Evolutionary conservation across 2,888 invertebrate genomes (phyloP).

Genomic region (Desoria tigrina): DNA sequence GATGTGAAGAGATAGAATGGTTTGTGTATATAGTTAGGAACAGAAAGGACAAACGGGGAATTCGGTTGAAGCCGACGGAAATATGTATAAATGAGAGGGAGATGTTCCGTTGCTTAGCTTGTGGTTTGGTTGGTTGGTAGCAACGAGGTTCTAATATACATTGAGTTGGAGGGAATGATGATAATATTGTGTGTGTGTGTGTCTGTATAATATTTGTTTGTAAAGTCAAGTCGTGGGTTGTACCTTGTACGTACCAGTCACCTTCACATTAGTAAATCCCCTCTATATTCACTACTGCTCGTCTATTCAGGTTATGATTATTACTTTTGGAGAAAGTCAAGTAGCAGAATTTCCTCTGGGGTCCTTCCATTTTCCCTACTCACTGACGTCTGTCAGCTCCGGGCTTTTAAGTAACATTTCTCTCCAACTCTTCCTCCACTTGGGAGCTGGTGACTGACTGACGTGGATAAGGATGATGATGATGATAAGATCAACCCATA

Average conservation of each 20-base stretch:
- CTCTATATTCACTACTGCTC: not conserved
- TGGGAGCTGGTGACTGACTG: not conserved
- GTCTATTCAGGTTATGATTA: slow-evolving; percentile 8
- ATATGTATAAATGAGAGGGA: too few species aligned
- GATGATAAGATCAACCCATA: too few species aligned
- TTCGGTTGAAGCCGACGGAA: too few species aligned
- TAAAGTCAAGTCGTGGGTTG: not conserved
- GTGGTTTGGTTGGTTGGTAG: not conserved
- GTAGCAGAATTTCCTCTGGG: slow-evolving; percentile 21
- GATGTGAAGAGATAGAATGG: too few species aligned
- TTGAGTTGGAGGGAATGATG: not conserved
- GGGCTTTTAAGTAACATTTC: slow-evolving; percentile 9
- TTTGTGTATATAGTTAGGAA: too few species aligned
- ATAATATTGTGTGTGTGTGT: not conserved
- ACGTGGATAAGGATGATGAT: slow-evolving; percentile 8
- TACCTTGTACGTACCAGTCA: slow-evolving; percentile 26
- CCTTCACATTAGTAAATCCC: slow-evolving; percentile 27
- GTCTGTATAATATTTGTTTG: not conserved
- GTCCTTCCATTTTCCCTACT: slow-evolving; percentile 28
- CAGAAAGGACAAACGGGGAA: too few species aligned
- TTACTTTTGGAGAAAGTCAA: slow-evolving; percentile 28
- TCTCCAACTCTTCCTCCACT: not conserved
- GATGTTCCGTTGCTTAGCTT: not conserved
- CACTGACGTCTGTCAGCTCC: slow-evolving; percentile 17
- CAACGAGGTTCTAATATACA: not conserved